These are phyloP conservation scores for Kuschelorhynchus macadamiae DNA, from an alignment of 2,888 invertebrate species.

Conservation along the genomic window DNA sequence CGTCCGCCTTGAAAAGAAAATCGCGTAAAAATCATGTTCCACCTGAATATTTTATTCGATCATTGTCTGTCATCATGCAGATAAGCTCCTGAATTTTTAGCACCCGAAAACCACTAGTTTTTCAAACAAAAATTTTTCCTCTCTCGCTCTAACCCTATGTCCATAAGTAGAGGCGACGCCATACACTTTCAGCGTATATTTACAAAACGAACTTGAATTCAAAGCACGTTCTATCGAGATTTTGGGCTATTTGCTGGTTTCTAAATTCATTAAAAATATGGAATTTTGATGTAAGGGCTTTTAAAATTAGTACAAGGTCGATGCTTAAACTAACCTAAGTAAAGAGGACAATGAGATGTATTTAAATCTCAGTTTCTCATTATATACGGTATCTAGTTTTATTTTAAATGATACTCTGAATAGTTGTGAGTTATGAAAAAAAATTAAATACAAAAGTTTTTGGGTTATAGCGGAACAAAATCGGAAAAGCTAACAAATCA, in stretches of 20 bases:
- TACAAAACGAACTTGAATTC: conserved; percentile 57
- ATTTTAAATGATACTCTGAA: too few species aligned
- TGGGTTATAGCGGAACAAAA: too few species aligned
- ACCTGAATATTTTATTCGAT: conserved; percentile 69
- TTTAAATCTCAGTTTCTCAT: too few species aligned
- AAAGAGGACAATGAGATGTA: too few species aligned
- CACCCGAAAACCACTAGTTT: conserved; percentile 11
- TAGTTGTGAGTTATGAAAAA: too few species aligned
- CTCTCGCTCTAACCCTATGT: conserved; percentile 5
- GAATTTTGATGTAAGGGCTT: conserved; percentile 3
- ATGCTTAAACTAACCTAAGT: too few species aligned
- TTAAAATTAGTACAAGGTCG: too few species aligned
- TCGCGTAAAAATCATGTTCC: conserved; percentile 68
- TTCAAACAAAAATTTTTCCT: conserved; percentile 12
- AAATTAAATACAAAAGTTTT: too few species aligned
- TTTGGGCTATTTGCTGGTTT: conserved; percentile 67
- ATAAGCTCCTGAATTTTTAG: conserved; percentile 39
- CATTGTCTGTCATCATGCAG: conserved; percentile 58
- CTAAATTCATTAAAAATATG: conserved; percentile 69
- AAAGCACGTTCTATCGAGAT: conserved; percentile 67
- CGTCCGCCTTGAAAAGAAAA: too few species aligned
- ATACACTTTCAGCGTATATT: conserved; percentile 12
- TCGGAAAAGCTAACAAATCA: too few species aligned
- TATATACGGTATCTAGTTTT: too few species aligned
- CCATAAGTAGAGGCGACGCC: conserved; percentile 10